A percentile compares a stretch with the other conserved stretches of the same genome.
These are phyloP conservation scores for Zaprionus ghesquierei DNA, from an alignment of 1,140 invertebrate species.

Conservation along the genomic window DNA sequence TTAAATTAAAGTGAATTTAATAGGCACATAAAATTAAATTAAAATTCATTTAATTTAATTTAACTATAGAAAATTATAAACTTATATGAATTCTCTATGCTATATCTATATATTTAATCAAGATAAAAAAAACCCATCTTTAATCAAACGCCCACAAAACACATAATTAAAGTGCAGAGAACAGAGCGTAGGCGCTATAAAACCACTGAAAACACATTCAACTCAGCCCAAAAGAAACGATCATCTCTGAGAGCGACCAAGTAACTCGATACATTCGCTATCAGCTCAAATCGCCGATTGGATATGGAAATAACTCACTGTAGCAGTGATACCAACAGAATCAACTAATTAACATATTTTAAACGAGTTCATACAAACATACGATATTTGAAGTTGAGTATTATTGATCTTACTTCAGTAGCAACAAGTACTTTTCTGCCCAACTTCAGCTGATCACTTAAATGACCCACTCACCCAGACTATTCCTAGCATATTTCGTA, in stretches of 20 bases:
- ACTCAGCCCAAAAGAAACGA: no score
- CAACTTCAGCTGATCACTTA: neutral
- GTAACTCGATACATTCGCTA: neutral
- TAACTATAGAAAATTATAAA: no score
- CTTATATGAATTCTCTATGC: no score
- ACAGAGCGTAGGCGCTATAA: neutral
- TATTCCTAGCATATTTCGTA: neutral
- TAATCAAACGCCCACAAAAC: neutral
- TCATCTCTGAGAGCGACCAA: no score
- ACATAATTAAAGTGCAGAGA: neutral
- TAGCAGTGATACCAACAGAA: neutral
- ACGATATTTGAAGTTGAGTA: no score
- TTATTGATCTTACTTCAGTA: neutral
- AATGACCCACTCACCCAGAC: constrained; percentile 3
- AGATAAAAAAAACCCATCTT: neutral
- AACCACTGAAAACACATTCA: neutral
- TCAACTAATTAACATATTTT: neutral
- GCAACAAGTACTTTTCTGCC: neutral
- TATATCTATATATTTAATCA: no score
- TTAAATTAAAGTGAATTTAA: no score
- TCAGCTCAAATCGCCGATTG: neutral
- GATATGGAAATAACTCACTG: neutral
- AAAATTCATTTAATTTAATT: no score
- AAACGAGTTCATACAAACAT: no score
- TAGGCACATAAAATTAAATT: no score